These are phyloP conservation scores for Osmerus mordax DNA, from an alignment of 2,113 vertebrate genomes.

Conservation along the genomic window DNA sequence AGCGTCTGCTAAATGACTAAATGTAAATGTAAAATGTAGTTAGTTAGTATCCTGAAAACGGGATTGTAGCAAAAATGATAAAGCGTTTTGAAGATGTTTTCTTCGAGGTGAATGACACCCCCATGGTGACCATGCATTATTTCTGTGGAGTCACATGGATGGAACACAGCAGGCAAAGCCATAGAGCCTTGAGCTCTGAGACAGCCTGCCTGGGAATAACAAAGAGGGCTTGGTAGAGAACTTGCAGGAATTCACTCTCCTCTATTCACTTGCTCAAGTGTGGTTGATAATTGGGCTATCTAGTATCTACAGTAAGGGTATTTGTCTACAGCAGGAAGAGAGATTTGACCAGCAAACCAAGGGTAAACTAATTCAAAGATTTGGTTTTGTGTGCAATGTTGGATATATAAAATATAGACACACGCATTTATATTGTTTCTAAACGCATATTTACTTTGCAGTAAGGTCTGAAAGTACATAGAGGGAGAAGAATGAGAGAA, in stretches of 20 bases:
- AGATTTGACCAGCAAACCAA: no score
- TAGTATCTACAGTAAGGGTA: no score
- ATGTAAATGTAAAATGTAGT: no score
- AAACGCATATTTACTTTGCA: conserved; percentile 25
- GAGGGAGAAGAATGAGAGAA: conserved; percentile 6
- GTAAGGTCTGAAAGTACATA: conserved; percentile 48
- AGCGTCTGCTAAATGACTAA: no score
- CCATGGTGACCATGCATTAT: conserved; percentile 42
- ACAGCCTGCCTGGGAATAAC: conserved; percentile 25
- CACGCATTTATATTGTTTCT: no score
- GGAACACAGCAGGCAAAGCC: conserved; percentile 28
- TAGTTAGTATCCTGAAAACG: background rate
- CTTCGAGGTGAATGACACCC: conserved; percentile 19
- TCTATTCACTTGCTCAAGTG: background rate
- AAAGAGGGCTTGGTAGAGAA: conserved; percentile 11
- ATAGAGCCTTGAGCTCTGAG: conserved; percentile 35
- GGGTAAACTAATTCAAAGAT: no score
- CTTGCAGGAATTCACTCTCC: background rate
- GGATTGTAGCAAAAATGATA: conserved; percentile 10
- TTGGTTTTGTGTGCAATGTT: no score
- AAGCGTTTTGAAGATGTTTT: conserved; percentile 29
- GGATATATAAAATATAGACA: no score
- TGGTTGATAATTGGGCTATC: background rate
- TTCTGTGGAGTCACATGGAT: conserved; percentile 32
- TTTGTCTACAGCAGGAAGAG: no score